Evolutionary conservation across 2,797 vertebrate genomes (phyloP), one percentile per base, ranked within the genome.

Genomic region (Spinus olivaceus): DNA sequence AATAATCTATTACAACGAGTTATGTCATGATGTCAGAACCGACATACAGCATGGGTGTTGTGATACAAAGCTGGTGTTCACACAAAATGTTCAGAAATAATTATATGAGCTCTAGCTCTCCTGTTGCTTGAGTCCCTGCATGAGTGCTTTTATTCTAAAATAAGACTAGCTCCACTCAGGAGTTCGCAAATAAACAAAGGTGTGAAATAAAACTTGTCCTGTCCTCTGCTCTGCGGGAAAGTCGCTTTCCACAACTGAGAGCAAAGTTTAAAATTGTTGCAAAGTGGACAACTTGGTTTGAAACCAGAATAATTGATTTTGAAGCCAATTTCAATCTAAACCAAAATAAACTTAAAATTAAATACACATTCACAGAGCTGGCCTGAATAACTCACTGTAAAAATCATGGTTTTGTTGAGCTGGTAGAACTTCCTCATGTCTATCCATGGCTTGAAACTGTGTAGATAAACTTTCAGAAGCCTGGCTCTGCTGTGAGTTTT

Each of bases 151-250:
- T 78, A 32, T 76, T 91, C 65, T 64, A 72, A 92, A 90, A 88
- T 73, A 81, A 79, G 92, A 63, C 60, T 59, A 88, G 35, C 57
- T 74, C 39, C 76, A 72, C 41, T 6, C 32, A 90, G 76, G 77
- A 65, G 69, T 83, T 83, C 69, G 81, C 66, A 74, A 69, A 86
- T 90, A 84, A 92, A 82, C 42, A 80, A 81, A 81, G 78, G 64
- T 78, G 81, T 89, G 78, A 85, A 94, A 92, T 71, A 71, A 88
- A 93, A 86, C 70, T 78, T 61, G 76, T 83, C 69, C 76, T 66
- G 30, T 82, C 32, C 27, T 91, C 69, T 89, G 54, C 51, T 89
- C 44, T 67, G 39, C 81, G 66, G 54, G 67, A 57, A 90, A 85
- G 49, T 59, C 44, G 7, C 57, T 65, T 90, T 86, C 63, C 28